Evolutionary conservation across 2,797 vertebrate genomes (phyloP), one percentile per base, ranked within the genome.

Genomic region (Tauraco hartlaubi): DNA sequence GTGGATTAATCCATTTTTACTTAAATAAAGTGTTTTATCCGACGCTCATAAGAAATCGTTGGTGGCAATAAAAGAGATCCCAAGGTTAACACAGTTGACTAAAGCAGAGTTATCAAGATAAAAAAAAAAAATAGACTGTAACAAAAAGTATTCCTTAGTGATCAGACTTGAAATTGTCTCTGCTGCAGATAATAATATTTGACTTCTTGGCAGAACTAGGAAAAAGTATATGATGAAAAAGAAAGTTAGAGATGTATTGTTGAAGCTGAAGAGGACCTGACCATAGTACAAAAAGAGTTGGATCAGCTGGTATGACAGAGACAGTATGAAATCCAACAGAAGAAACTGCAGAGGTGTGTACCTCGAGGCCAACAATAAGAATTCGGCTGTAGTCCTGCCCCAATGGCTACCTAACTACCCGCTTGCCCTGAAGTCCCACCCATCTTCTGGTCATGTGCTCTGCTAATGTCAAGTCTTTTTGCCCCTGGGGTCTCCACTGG

Each of bases 401-500:
- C 4, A 3, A 8, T 8, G 5, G 31, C 37, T 37, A 12, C 37
- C 5, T 4, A 12, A 6, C 3, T 25, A 14, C 13, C 18, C 9
- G 3, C 11, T 39, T 48, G 20, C 29, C 33, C 12, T 10, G 26
- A n/a, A 67, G 8, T n/a, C 10, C 37, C 23, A 62, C 25, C 41
- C 44, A 26, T 21, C 8, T 39, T 39, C n/a, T 21, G 6, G 12
- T 48, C 67, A 31, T 2, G 2, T 11, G 17, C 12, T 67, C 31
- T 44, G 35, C n/a, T 63, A 11, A 39, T 5, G 19, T 15, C 67
- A n/a, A 6, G 33, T 12, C 9, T 25, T 79, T 31, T 61, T 73
- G 26, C 4, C 21, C 26, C 15, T n/a, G 16, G 10, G 20, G 9
- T 71, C 18, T 21, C 41, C 25, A 8, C 56, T 15, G 5, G 20